Conservation (phyloP, 23 tunicate genomes). For the Oikopleura albicans region DNA sequence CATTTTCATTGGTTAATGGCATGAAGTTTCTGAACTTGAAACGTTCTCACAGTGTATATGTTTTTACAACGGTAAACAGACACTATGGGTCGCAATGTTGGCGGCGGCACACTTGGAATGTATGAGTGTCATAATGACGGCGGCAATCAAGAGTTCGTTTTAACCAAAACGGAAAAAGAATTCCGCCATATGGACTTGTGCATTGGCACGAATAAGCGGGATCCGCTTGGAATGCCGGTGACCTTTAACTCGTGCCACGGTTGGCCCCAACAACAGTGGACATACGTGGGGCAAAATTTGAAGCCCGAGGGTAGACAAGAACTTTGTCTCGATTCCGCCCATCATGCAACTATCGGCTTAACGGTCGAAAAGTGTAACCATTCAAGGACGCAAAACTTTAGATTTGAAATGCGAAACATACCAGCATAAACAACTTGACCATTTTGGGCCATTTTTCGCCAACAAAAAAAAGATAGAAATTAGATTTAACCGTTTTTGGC, state of each 20-base stretch:
- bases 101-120: slow-evolving; percentile 42
- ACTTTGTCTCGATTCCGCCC: not conserved
- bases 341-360: not conserved
- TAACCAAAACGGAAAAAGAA: not conserved
- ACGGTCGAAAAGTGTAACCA: not conserved
- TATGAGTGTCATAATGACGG: slow-evolving; percentile 65
- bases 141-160: slow-evolving; percentile 46
- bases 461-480: too few species aligned
- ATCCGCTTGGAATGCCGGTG: not conserved
- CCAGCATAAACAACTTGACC: too few species aligned
- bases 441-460: too few species aligned
- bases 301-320: not conserved
- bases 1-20: too few species aligned
- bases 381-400: not conserved
- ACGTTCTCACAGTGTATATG: too few species aligned
- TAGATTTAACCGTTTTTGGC: too few species aligned
- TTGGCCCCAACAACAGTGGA: not conserved
- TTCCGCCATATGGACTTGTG: not conserved
- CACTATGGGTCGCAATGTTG: slow-evolving; percentile 31
- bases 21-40: too few species aligned
- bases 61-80: slow-evolving; percentile 19
- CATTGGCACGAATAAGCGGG: not conserved
- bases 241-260: not conserved
- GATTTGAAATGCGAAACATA: not conserved
- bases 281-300: not conserved